Evolutionary conservation across 2,888 invertebrate species (phyloP), one percentile per base, ranked within the genome.

Genomic region (Phorcus lineatus): DNA sequence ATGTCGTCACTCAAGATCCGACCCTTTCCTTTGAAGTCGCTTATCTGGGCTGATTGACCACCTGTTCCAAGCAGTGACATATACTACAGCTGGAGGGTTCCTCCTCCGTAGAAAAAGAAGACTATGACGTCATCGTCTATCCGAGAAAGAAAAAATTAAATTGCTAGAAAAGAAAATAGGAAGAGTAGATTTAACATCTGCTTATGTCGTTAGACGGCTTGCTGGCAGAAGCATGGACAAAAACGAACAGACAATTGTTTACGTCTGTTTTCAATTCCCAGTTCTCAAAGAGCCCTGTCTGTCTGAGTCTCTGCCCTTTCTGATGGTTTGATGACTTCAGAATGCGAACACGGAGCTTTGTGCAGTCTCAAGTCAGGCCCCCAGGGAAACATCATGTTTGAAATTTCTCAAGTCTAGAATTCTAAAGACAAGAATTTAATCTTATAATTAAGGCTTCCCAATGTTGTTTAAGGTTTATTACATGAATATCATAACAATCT

Each of bases 111-210:
- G 17, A 70, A 70, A 40, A 70, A 70, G 36, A n/a, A 47, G 3
- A 28, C 70, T n/a, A 70, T 70, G 70, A 70, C 70, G 70, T 70
- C 70, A 70, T 36, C 70, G 70, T 70, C 70, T 70, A 40, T 36
- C 36, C 19, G 19, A 40, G 19, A 11, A 19, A 70, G 31, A 70
- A 70, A 70, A 70, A 70, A 19, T 70, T 31, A 70, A 70, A 70
- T 70, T 70, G 70, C 17, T 36, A 31, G 40, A 17, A 36, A 70
- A 70, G 70, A 70, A 31, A 36, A 62, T 62, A 19, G 19, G 70
- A 70, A 70, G 19, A 70, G 36, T 36, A 19, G 70, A 70, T 70
- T 28, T 62, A 62, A 31, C 70, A 70, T 70, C 70, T 70, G 70
- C 17, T 31, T 19, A 36, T 36, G 70, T 36, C 70, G 70, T 70